A percentile compares a stretch with the other conserved stretches of the same genome.
phyloP scores from a whole-genome alignment of 2,113 vertebrate genomes.

The Uria lomvia region DNA sequence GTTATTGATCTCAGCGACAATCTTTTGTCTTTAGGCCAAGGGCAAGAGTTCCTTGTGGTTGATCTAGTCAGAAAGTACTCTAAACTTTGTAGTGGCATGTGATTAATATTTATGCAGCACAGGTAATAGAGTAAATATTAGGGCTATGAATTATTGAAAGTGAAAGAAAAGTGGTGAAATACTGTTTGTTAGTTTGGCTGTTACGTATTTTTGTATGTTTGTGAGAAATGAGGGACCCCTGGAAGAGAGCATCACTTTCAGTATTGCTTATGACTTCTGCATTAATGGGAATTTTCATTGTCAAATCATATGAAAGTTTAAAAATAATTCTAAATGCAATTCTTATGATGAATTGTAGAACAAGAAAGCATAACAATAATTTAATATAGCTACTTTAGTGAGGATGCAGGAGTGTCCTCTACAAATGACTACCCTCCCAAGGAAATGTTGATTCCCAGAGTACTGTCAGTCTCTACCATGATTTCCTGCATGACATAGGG shows the following conservation, averaged over 20 bases:
- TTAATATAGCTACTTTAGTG: neutral
- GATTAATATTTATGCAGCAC: constrained; percentile 92
- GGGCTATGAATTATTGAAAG: constrained; percentile 90
- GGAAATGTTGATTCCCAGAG: neutral
- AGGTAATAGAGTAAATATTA: constrained; percentile 96
- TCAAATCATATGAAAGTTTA: constrained; percentile 39
- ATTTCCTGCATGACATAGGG: neutral
- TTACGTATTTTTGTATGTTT: constrained; percentile 60
- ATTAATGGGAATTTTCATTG: constrained; percentile 27
- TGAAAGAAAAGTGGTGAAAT: constrained; percentile 84
- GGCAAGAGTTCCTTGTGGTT: constrained; percentile 79
- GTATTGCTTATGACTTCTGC: neutral
- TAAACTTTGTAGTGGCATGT: constrained; percentile 50
- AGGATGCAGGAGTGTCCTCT: neutral
- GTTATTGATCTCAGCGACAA: constrained; percentile 86
- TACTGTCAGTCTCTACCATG: neutral
- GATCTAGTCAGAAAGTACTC: constrained; percentile 79
- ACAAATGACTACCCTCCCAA: neutral
- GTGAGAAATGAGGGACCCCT: constrained; percentile 32
- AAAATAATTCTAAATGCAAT: constrained; percentile 4
- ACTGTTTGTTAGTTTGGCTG: constrained; percentile 80
- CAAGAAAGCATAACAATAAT: neutral
- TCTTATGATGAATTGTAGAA: constrained; percentile 7
- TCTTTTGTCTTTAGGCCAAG: constrained; percentile 83
- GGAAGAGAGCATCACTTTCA: constrained; percentile 14